A percentile compares a stretch with the other conserved stretches of the same genome.
Conservation (phyloP, 2,888 invertebrate species). For the Aphodius sticticus region DNA sequence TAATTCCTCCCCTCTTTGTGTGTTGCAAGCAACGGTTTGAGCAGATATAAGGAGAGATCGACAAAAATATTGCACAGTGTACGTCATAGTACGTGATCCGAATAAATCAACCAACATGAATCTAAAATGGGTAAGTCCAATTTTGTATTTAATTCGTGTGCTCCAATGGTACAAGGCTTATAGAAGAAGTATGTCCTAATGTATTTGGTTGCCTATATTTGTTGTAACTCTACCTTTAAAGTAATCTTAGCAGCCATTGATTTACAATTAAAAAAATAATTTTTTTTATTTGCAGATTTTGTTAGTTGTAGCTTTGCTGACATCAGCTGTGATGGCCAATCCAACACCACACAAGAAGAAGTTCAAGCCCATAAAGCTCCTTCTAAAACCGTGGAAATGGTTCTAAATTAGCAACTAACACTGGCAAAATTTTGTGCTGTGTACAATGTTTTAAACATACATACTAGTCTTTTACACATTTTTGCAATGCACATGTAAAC, state of each 20-base stretch:
- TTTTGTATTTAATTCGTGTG: not conserved
- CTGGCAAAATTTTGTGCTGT: not conserved
- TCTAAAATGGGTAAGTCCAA: not conserved
- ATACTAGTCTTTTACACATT: not conserved
- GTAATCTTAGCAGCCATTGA: too few relatives aligned
- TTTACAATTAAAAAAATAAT: not conserved
- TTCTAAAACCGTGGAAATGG: not conserved
- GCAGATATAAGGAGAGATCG: constrained; percentile 4
- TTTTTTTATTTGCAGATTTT: not conserved
- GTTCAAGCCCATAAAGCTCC: not conserved
- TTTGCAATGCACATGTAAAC: not conserved
- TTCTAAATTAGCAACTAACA: not conserved
- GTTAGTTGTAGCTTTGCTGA: not conserved
- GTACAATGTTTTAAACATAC: not conserved
- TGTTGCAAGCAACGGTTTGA: not conserved
- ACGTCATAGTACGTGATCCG: not conserved
- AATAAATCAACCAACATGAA: not conserved
- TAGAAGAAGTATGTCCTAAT: not conserved
- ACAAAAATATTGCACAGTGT: not conserved
- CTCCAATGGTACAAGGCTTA: not conserved
- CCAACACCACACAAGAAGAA: not conserved
- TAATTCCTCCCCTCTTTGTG: not conserved
- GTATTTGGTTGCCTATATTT: not conserved
- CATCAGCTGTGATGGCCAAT: not conserved
- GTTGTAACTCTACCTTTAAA: not conserved